Base-by-base conservation (phyloP, 2,113 vertebrate genomes). In the Passer montanus region DNA sequence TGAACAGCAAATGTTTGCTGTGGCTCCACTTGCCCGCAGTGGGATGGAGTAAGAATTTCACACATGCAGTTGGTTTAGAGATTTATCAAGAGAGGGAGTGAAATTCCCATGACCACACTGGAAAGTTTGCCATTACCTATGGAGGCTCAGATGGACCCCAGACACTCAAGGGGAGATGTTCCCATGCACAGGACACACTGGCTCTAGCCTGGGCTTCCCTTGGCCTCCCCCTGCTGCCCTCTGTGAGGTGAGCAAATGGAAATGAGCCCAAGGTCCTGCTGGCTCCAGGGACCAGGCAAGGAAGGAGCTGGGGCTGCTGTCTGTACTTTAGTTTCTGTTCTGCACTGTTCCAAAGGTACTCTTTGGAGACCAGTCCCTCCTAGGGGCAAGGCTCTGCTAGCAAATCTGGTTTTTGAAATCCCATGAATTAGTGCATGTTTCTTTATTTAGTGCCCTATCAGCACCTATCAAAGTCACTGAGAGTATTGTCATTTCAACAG, bases 121-220 rank as follows among this genome's bases (percentile, higher is more conserved):
- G 16, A 76, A n/a, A 14, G 2, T 21, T 72, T 33, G 14, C 1
- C 0, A 0, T 22, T 52, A 19, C 47, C 27, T 72, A 0, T 2
- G 4, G 37, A 68, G 27, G 27, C 56, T 24, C 16, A 68, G 70
- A 35, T 23, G 24, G 58, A n/a, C 0, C 0, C 81, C 8, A 47
- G 28, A 20, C 7, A 18, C 17, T 11, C 15, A 27, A 58, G 23
- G 11, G 20, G 11, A 73, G 33, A 30, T 35, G 26, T 28, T 70
- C 30, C 15, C 14, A 8, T 2, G 6, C 10, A 15, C 2, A 30
- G 23, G n/a, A 6, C n/a, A 28, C 0, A 0, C 35, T 49, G 39
- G 5, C 9, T 80, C 13, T 0, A 0, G 12, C 28, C 10, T 39
- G 31, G 15, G 19, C 5, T 58, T 77, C 12, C 19, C 13, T 5